Percentiles rank a stretch among this genome's conserved stretches.
phyloP scores from a whole-genome alignment of 2,797 vertebrate species.

The Cossypha heuglini region DNA sequence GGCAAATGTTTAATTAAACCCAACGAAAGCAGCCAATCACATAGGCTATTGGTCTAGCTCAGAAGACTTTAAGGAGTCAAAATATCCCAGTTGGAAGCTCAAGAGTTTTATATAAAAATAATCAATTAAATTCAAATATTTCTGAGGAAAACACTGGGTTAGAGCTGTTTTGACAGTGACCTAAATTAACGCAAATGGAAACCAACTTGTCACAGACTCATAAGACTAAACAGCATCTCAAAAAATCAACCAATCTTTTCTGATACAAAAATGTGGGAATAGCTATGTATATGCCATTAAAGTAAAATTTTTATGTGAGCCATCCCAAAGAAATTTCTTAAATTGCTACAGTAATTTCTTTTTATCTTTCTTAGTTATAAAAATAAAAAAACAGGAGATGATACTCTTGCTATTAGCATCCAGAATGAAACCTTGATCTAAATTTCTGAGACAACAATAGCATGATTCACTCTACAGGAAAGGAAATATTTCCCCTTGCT shows the following conservation, averaged over 20 bases:
- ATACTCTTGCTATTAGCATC: not conserved
- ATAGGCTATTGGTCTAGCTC: not conserved
- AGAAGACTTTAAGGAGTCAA: not conserved
- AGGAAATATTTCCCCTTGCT: not conserved
- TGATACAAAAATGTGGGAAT: not conserved
- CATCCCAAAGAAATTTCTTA: not conserved
- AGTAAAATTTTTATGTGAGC: not conserved
- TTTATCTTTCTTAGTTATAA: not conserved
- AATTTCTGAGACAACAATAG: not conserved
- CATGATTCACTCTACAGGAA: not conserved
- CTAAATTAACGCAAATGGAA: not conserved
- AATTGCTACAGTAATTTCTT: not conserved
- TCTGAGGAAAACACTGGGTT: not conserved
- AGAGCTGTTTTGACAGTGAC: not conserved
- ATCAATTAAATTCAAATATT: constrained; percentile 12
- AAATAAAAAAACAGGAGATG: not conserved
- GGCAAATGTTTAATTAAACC: not conserved
- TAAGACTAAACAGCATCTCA: not conserved
- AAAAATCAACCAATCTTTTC: not conserved
- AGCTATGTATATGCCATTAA: not conserved
- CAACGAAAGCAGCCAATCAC: not conserved
- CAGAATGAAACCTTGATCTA: not conserved
- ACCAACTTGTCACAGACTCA: not conserved
- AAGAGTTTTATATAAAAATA: not conserved
- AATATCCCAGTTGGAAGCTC: not conserved